Conservation (phyloP, 2,888 invertebrate species). For the Phaedon cochleariae region DNA sequence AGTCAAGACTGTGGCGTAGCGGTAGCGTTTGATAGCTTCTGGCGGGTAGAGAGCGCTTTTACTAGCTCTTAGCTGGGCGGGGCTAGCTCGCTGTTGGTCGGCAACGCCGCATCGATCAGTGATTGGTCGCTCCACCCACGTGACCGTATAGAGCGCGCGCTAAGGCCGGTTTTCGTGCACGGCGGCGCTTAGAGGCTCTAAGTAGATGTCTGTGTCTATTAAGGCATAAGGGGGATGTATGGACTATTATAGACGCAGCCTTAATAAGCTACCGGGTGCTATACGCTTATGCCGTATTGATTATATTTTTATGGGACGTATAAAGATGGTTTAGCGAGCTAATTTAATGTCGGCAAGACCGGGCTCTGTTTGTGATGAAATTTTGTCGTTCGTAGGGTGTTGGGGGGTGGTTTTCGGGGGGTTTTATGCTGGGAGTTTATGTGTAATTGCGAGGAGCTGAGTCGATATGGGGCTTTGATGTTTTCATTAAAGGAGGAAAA, state of each 20-base stretch:
- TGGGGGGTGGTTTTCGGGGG: neutral
- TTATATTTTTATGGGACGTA: conserved; percentile 57
- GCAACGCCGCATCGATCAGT: conserved; percentile 23
- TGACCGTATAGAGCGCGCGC: conserved; percentile 37
- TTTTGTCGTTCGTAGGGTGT: conserved; percentile 10
- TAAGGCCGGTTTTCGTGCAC: conserved; percentile 49
- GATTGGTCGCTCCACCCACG: conserved; percentile 54
- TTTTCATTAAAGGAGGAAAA: conserved; percentile 10
- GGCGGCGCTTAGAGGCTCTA: conserved; percentile 57
- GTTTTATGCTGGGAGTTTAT: conserved; percentile 12
- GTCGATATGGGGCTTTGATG: conserved; percentile 18
- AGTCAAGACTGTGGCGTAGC: neutral
- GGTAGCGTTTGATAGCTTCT: neutral
- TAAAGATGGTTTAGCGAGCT: conserved; percentile 56
- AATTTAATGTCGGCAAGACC: conserved; percentile 46
- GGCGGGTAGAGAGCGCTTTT: too few species aligned
- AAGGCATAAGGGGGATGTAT: conserved; percentile 56
- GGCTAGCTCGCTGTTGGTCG: neutral
- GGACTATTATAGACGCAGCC: conserved; percentile 49
- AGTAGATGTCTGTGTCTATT: conserved; percentile 60
- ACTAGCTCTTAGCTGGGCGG: neutral
- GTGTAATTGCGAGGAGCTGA: conserved; percentile 19
- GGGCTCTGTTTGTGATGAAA: conserved; percentile 1
- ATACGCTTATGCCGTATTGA: conserved; percentile 58
- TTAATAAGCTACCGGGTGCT: conserved; percentile 51